These are phyloP conservation scores for Leptinotarsa tumamoca DNA, from an alignment of 2,888 invertebrate genomes.

Conservation along the genomic window DNA sequence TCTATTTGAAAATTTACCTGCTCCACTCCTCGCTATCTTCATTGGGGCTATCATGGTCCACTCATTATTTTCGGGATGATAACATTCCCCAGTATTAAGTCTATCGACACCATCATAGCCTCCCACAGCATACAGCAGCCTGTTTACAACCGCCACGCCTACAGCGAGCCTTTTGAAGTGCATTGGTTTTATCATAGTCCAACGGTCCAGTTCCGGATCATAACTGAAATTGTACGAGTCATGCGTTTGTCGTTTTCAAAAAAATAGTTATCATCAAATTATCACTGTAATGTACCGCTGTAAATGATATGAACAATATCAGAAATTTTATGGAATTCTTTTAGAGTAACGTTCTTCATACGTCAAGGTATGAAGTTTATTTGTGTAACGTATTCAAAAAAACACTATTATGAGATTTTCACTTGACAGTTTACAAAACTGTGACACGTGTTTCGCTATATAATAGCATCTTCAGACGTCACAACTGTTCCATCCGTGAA, in stretches of 20 bases:
- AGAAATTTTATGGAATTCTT: no score
- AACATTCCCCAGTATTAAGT: conserved; percentile 86
- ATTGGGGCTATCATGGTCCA: conserved; percentile 88
- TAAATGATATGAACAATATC: no score
- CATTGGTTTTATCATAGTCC: conserved; percentile 83
- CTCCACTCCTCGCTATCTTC: conserved; percentile 84
- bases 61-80: conserved; percentile 91
- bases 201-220: conserved; percentile 86
- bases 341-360: no score
- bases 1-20: conserved; percentile 70
- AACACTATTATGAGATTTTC: no score
- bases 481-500: no score
- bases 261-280: no score
- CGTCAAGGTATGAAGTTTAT: no score
- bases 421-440: no score
- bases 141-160: conserved; percentile 83
- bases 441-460: no score
- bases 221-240: conserved; percentile 71
- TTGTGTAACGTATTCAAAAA: no score
- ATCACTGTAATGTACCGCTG: no score
- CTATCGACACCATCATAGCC: conserved; percentile 88
- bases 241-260: not conserved
- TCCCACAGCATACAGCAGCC: conserved; percentile 80
- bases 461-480: no score
- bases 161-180: conserved; percentile 83